Base-by-base conservation (phyloP, 2,888 invertebrate species). In the Tetranychus piercei region DNA sequence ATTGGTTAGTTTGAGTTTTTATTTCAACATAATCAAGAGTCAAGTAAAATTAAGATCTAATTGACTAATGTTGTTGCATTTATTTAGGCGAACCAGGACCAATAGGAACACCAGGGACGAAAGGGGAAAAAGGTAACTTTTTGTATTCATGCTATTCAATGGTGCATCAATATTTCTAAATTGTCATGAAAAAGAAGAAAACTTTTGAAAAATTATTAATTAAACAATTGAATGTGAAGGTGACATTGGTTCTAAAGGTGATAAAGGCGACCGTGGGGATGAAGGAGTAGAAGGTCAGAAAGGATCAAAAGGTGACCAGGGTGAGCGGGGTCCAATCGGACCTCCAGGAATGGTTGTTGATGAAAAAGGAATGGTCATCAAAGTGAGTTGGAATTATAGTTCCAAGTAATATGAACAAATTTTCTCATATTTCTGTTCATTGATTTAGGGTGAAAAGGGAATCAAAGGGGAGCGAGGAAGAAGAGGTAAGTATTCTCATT, bases 61-160 rank as follows among this genome's bases (percentile, higher is more conserved):
- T n/a, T 34, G 34, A 34, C 3, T 34, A 34, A 34, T 5, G 34
- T 34, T 34, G 1, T 34, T 34, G 34, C 1, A 55, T 55, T 55
- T 55, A 9, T 15, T 55, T 15, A 72, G 82, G 82, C 6, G 79
- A 80, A 44, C 79, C 79, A 67, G 82, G 82, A 76, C 75, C 79
- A 44, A 81, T 80, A 75, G 82, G 82, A 23, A 80, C 80, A 44
- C 80, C 80, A 76, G 82, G 78, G 5, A 74, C 75, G 20, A 77
- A 76, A 44, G 78, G 78, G 11, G 72, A 72, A 44, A 72, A 18
- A 44, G 72, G 55, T 55, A 9, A 45, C 9, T n/a, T n/a, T n/a
- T n/a, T n/a, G n/a, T n/a, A n/a, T n/a, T n/a, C n/a, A n/a, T n/a
- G n/a, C n/a, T n/a, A n/a, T n/a, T n/a, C n/a, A n/a, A n/a, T n/a